Base-by-base conservation (phyloP, 1,140 invertebrate genomes). In the Thaumetopoea pityocampa region DNA sequence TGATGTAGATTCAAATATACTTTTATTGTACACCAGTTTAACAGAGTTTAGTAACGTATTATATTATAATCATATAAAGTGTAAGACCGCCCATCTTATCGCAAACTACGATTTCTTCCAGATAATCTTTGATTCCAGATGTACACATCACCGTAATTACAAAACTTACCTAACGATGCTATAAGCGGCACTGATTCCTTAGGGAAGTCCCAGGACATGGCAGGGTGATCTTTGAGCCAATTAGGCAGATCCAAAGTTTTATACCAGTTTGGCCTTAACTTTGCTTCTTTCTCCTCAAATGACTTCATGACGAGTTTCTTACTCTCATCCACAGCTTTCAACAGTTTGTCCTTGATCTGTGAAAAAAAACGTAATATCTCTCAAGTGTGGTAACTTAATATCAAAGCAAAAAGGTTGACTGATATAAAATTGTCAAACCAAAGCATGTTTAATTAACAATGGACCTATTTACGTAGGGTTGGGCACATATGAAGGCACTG, bases 131-230 rank as follows among this genome's bases (percentile, higher is more conserved):
- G n/a, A n/a, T n/a, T n/a, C n/a, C n/a, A n/a, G n/a, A n/a, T n/a
- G n/a, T n/a, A n/a, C n/a, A n/a, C n/a, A n/a, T n/a, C n/a, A 1
- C 28, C 7, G 11, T 14, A 23, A n/a, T 17, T 20, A 16, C 2
- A 24, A 0, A 12, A 48, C 58, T 54, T 70, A 86, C 82, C 71
- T 37, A 85, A 57, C 8, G 78, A 72, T 8, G 72, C 50, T 29
- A 70, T 54, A 7, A 85, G 67, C 17, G 71, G 63, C 9, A 79
- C 41, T 14, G 63, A 48, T 20, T 86, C 85, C 45, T 84, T 86
- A 17, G 78, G 81, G 45, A 86, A 86, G 40, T 86, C 85, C 82
- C 82, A 86, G 3, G 85, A 86, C 64, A 85, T 79, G 11, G 74
- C 68, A 1, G 72, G 66, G 45, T 85, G 70, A 22, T 85, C 81